phyloP scores from a whole-genome alignment of 2,797 vertebrate genomes.

The Catharus ustulatus region DNA sequence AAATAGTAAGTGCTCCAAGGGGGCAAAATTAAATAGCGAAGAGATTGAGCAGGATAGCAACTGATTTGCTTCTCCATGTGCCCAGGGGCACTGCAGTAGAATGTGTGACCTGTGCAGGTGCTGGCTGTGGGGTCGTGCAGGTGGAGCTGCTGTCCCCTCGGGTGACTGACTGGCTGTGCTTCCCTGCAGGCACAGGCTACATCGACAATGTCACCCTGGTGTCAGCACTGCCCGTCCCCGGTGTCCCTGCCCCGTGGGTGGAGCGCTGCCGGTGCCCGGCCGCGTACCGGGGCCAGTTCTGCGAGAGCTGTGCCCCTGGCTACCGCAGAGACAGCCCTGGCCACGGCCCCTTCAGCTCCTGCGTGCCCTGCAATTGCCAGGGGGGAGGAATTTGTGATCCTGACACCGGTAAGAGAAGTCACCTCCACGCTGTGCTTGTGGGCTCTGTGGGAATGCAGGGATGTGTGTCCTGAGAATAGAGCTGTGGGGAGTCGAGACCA shows the following conservation, averaged over 20 bases:
- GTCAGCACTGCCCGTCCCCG: slow-evolving; percentile 77
- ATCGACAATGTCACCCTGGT: slow-evolving; percentile 84
- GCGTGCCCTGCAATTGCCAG: slow-evolving; percentile 84
- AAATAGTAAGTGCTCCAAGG: not conserved
- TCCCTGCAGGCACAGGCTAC: slow-evolving; percentile 87
- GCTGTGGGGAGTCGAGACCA: fast-evolving
- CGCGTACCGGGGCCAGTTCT: slow-evolving; percentile 85
- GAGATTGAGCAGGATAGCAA: not conserved
- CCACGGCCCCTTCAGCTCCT: slow-evolving; percentile 81
- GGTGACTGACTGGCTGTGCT: not conserved
- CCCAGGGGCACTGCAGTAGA: fast-evolving
- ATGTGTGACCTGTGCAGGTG: fast-evolving
- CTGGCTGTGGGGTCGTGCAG: fast-evolving
- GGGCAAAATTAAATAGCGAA: not conserved
- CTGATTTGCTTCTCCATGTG: not conserved
- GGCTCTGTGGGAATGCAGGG: fast-evolving
- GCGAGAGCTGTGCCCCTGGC: slow-evolving; percentile 83
- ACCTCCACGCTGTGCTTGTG: fast-evolving
- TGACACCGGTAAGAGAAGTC: slow-evolving; percentile 80
- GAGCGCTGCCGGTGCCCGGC: slow-evolving; percentile 83
- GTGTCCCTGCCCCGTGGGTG: slow-evolving; percentile 85
- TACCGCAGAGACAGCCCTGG: slow-evolving; percentile 78
- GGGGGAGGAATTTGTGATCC: slow-evolving; percentile 88
- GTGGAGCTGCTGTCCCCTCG: fast-evolving
- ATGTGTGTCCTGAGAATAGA: fast-evolving